Evolutionary conservation across 2,888 invertebrate genomes (phyloP), one percentile per base, ranked within the genome.

Genomic region (Bibio marci): DNA sequence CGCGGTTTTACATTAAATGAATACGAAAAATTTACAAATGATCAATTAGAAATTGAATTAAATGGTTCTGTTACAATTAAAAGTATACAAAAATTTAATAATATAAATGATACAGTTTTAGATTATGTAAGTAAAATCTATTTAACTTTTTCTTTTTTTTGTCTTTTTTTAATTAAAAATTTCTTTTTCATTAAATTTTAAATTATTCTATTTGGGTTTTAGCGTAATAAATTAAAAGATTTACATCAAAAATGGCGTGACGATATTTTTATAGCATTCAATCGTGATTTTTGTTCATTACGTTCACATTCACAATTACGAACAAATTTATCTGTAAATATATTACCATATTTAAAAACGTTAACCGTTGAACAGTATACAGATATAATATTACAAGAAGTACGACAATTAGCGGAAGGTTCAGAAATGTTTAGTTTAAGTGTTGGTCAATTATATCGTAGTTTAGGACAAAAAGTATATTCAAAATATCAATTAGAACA

Each of bases 351-450:
- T 54, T 63, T 87, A 7, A 70, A 69, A 47, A 67, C 75, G 2
- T 57, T 87, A 40, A 63, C 70, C 46, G 66, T 66, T 37, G 58
- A 63, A 4, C 65, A 71, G 45, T 70, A 75, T 50, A 65, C 78
- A 3, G 65, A 75, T 35, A 66, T 79, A 37, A 67, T 81, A 32
- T 62, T 81, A 49, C 65, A 71, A 40, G 83, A 86, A 58, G 68
- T 83, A 7, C 70, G 67, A 48, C 73, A 69, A 48, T 52, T 86
- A 11, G 77, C 79, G 0, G 73, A 77, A 49, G 80, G 81, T 6
- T 86, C 85, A 0, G 85, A 85, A 54, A 75, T 77, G 0, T 85
- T 76, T 57, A 85, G 83, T 55, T 78, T 79, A 0, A 71, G 77
- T 0, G 67, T 80, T 2, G 64, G 65, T 37, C 56, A 69, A 41